Percentiles rank a stretch among this genome's conserved stretches.
phyloP scores from a whole-genome alignment of 2,888 invertebrate genomes.

The Diogma glabrata region DNA sequence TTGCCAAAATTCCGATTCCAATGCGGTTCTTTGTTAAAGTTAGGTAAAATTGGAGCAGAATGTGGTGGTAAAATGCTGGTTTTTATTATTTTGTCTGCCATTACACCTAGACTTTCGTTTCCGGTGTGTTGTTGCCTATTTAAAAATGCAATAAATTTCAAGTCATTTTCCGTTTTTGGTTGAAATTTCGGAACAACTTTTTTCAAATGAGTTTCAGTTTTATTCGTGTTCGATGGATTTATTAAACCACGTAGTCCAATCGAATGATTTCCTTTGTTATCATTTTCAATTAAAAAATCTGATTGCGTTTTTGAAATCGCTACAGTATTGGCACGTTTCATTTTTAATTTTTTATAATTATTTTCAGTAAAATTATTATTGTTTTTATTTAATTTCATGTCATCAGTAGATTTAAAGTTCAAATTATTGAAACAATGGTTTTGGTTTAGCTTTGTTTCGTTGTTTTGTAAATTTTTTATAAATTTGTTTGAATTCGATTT shows the following conservation, averaged over 20 bases:
- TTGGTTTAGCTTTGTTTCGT: constrained; percentile 1
- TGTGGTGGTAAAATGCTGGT: not conserved
- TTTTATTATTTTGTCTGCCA: not conserved
- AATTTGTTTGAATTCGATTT: not conserved
- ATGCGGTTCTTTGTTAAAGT: constrained; percentile 35
- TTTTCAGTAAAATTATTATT: not conserved
- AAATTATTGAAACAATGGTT: too few relatives aligned
- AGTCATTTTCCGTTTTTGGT: constrained; percentile 76
- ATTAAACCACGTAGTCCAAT: constrained; percentile 43
- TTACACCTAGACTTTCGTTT: constrained; percentile 30
- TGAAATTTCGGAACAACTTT: constrained; percentile 56
- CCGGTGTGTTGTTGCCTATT: constrained; percentile 62
- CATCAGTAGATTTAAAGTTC: constrained; percentile 19
- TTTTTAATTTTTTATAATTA: constrained; percentile 58
- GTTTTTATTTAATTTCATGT: not conserved
- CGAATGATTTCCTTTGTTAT: constrained; percentile 39
- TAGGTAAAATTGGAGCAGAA: not conserved
- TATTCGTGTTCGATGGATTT: constrained; percentile 24
- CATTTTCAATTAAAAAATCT: not conserved
- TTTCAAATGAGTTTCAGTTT: constrained; percentile 29
- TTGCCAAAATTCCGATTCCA: constrained; percentile 78
- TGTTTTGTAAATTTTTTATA: constrained; percentile 2
- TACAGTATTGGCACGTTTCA: constrained; percentile 82
- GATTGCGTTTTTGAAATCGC: constrained; percentile 53
- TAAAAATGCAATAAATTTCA: constrained; percentile 72